Evolutionary conservation across 2,888 invertebrate species (phyloP).

Genomic region (Scotopteryx bipunctaria): DNA sequence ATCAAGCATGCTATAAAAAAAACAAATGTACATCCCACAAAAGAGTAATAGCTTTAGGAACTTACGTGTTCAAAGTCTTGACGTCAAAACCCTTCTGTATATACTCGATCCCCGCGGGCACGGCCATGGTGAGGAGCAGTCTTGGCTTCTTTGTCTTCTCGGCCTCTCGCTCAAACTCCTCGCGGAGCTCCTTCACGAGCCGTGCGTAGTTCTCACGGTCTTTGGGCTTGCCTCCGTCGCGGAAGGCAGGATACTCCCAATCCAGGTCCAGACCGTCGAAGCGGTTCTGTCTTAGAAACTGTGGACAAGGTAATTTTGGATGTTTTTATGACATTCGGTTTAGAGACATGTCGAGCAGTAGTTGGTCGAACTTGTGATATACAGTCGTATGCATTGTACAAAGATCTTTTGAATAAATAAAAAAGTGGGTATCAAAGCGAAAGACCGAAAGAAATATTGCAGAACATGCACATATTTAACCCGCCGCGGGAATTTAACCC

Average conservation of each 20-base stretch:
- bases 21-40: too few species aligned
- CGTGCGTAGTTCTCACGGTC: slow-evolving; percentile 94
- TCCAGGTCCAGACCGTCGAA: slow-evolving; percentile 97
- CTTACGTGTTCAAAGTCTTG: slow-evolving; percentile 91
- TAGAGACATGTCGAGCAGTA: too few species aligned
- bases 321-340: too few species aligned
- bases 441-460: too few species aligned
- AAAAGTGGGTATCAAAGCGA: not conserved
- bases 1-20: too few species aligned
- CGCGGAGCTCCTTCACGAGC: slow-evolving; percentile 93
- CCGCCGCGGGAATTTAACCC: too few species aligned
- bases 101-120: slow-evolving; percentile 96
- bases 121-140: slow-evolving; percentile 95
- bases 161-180: slow-evolving; percentile 94
- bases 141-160: slow-evolving; percentile 90
- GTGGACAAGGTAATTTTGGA: too few species aligned
- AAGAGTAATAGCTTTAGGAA: too few species aligned
- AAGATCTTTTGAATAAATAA: not conserved
- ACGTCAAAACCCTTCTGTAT: slow-evolving; percentile 97
- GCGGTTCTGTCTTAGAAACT: slow-evolving; percentile 93
- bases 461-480: too few species aligned
- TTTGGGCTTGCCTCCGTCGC: slow-evolving; percentile 91
- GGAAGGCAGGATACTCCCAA: slow-evolving; percentile 94
- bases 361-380: too few species aligned
- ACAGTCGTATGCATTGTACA: too few species aligned